A percentile compares a stretch with the other conserved stretches of the same genome.
These are phyloP conservation scores for Drosophila multiciliata DNA, from an alignment of 2,888 invertebrate genomes.

Conservation along the genomic window DNA sequence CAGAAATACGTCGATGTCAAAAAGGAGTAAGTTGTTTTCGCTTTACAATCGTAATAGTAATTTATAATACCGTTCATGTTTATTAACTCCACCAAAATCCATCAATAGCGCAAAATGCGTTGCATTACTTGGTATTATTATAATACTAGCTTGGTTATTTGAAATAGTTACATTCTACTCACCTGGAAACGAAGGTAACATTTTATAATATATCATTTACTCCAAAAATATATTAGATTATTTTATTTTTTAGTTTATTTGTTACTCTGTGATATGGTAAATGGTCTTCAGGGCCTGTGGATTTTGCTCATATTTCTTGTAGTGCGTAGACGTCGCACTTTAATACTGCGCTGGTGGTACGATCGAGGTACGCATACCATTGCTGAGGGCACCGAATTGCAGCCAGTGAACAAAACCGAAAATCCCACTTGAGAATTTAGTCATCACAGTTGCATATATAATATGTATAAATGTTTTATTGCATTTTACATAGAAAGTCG, in stretches of 20 bases:
- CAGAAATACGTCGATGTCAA: slow-evolving; percentile 81
- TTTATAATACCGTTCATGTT: neutral
- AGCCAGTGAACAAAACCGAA: slow-evolving; percentile 50
- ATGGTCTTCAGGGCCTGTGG: slow-evolving; percentile 89
- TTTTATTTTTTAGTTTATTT: slow-evolving; percentile 82
- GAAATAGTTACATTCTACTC: slow-evolving; percentile 88
- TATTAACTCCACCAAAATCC: too few relatives aligned
- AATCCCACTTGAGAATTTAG: slow-evolving; percentile 56
- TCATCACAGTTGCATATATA: slow-evolving; percentile 21
- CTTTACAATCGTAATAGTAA: neutral
- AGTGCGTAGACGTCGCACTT: slow-evolving; percentile 79
- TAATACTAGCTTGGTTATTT: slow-evolving; percentile 90
- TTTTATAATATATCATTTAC: neutral
- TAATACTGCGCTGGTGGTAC: slow-evolving; percentile 84
- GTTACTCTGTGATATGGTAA: slow-evolving; percentile 89
- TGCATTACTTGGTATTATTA: slow-evolving; percentile 87
- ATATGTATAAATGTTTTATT: slow-evolving; percentile 74
- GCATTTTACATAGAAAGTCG: slow-evolving; percentile 64
- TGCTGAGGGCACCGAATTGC: slow-evolving; percentile 66
- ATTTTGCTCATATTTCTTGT: slow-evolving; percentile 88
- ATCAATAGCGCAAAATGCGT: slow-evolving; percentile 82
- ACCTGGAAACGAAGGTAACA: slow-evolving; percentile 70
- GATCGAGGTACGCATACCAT: slow-evolving; percentile 83
- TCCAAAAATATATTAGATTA: neutral
- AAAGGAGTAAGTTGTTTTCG: slow-evolving; percentile 80